Base-by-base conservation (phyloP, 2,888 invertebrate genomes). In the Chesias legatella region DNA sequence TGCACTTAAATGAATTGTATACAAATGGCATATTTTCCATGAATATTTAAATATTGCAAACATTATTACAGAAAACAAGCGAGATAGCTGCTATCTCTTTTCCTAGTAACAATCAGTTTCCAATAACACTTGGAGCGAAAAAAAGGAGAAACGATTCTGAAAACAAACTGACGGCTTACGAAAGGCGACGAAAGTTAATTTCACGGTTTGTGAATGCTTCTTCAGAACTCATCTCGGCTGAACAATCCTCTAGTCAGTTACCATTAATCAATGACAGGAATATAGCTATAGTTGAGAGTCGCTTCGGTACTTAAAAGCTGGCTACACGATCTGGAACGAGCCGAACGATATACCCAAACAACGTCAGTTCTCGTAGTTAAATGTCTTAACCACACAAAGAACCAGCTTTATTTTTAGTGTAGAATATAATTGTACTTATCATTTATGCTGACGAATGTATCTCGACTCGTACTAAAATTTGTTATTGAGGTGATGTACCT, bases 171-270 rank as follows among this genome's bases (percentile, higher is more conserved):
- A 79, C 75, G 69, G 65, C 64, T 60, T 67, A 73, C 65, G 68
- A 65, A 69, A 75, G 72, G 77, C 78, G 70, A 72, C 72, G 76
- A 81, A 83, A 85, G 82, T 82, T 83, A 85, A 85, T 85, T 85
- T 85, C 83, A 85, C 85, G 83, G 83, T 64, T 73, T 73, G 75
- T 80, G 83, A 78, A 76, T 79, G 74, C 80, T 78, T 72, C 79
- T 78, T 78, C 74, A 70, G 77, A 79, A 77, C 75, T 79, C 81
- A 79, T 81, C 78, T 65, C 76, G 82, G 74, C 74, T 63, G 81
- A 83, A 79, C 79, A 83, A 79, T 78, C 76, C 77, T 65, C 66
- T 73, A 77, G 70, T 73, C 64, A 58, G 63, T 67, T 63, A 56
- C 75, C 78, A 84, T 84, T 83, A 84, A 82, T 84, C 84, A 83